A percentile compares a stretch with the other conserved stretches of the same genome.
These are phyloP conservation scores for Brachyopa scutellaris DNA, from an alignment of 2,888 invertebrate genomes.

Conservation along the genomic window DNA sequence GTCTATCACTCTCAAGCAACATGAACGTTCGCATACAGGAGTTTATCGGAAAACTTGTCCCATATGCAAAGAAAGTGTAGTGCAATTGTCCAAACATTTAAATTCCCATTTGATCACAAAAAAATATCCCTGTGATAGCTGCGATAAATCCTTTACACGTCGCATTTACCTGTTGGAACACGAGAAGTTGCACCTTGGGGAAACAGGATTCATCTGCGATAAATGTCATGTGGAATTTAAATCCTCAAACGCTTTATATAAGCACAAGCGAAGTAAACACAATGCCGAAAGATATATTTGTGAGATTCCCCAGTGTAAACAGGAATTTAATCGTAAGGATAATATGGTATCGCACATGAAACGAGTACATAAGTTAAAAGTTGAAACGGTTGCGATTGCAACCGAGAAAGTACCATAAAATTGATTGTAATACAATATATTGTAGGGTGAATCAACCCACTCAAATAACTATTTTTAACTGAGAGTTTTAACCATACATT, in stretches of 20 bases:
- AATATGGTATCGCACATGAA: conserved; percentile 65
- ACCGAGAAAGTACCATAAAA: background rate
- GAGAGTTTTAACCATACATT: conserved; percentile 1
- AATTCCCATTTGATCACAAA: conserved; percentile 38
- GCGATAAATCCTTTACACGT: conserved; percentile 55
- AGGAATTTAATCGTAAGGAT: conserved; percentile 58
- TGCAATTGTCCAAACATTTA: conserved; percentile 50
- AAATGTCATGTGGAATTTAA: conserved; percentile 47
- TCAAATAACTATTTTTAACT: conserved; percentile 1
- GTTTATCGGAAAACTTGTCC: conserved; percentile 51
- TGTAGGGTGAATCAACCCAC: background rate
- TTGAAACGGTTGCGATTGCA: background rate
- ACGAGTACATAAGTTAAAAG: conserved; percentile 38
- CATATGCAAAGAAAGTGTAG: conserved; percentile 51
- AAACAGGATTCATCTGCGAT: conserved; percentile 31
- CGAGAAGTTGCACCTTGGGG: conserved; percentile 45
- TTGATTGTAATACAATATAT: background rate
- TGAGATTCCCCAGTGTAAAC: conserved; percentile 39
- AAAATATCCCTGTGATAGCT: conserved; percentile 29
- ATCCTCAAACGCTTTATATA: conserved; percentile 50
- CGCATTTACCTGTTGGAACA: conserved; percentile 46
- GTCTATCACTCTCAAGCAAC: conserved; percentile 31
- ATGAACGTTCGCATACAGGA: conserved; percentile 41
- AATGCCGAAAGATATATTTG: conserved; percentile 45
- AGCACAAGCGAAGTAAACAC: conserved; percentile 63